A percentile compares a stretch with the other conserved stretches of the same genome.
Evolutionary conservation across 2,113 vertebrate genomes (phyloP).

Genomic region (Megalops atlanticus): DNA sequence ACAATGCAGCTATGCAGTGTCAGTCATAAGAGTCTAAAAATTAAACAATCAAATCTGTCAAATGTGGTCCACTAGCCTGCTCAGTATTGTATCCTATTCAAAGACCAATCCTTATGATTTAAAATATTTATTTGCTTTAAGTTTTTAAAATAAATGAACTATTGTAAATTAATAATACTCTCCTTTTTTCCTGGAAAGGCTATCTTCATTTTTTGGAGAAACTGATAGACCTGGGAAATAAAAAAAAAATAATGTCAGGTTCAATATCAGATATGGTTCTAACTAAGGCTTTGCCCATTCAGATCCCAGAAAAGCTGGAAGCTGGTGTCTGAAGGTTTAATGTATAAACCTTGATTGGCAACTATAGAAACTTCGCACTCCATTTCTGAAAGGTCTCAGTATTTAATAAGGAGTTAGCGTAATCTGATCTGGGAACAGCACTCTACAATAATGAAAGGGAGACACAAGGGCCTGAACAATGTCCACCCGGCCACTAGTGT

Average conservation of each 20-base stretch:
- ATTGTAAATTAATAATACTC: no score
- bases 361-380: conserved; percentile 76
- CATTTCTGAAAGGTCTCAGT: conserved; percentile 71
- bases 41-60: no score
- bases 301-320: conserved; percentile 79
- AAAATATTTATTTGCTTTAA: no score
- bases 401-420: conserved; percentile 82
- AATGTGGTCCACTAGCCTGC: no score
- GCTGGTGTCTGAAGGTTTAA: conserved; percentile 82
- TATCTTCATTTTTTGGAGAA: neutral
- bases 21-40: no score
- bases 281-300: conserved; percentile 80
- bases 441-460: conserved; percentile 70
- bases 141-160: no score
- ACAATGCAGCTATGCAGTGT: no score
- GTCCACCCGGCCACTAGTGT: conserved; percentile 80
- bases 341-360: conserved; percentile 85
- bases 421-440: conserved; percentile 77
- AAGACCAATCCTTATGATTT: no score
- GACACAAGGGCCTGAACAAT: conserved; percentile 75
- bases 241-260: conserved; percentile 40
- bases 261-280: conserved; percentile 65
- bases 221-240: no score
- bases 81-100: no score
- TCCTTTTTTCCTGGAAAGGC: no score